Evolutionary conservation across 2,888 invertebrate genomes (phyloP).

Genomic region (Macropis europaea): DNA sequence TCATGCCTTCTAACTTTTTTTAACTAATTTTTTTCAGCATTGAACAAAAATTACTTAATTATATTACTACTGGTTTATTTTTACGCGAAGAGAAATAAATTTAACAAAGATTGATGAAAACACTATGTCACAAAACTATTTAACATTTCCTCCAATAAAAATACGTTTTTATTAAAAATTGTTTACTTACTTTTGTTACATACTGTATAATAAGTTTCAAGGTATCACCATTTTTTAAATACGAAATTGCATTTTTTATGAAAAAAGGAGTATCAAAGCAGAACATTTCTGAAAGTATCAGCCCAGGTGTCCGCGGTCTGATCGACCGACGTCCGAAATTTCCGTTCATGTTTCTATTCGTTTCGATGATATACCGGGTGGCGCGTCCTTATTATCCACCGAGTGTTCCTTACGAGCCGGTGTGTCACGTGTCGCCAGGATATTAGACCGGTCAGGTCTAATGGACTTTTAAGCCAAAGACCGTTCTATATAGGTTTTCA

Average conservation of each 20-base stretch:
- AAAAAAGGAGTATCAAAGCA: background rate
- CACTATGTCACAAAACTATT: no score
- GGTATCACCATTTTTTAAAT: background rate
- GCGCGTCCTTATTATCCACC: conserved; percentile 69
- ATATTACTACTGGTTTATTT: no score
- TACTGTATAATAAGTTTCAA: no score
- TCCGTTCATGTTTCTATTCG: conserved; percentile 44
- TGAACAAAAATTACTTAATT: no score
- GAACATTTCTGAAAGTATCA: background rate
- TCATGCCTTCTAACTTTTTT: no score
- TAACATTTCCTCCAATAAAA: no score
- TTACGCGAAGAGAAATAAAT: no score
- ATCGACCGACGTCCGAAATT: conserved; percentile 51
- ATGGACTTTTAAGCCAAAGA: conserved; percentile 69
- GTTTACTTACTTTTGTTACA: no score
- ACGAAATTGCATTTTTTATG: no score
- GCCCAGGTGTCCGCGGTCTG: conserved; percentile 34
- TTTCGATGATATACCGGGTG: conserved; percentile 50
- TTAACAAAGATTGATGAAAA: no score
- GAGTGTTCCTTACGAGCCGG: conserved; percentile 70
- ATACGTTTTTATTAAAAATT: no score
- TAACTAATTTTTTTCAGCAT: no score
- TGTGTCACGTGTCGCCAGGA: conserved; percentile 67
- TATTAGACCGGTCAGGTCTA: conserved; percentile 67
- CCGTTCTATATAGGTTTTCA: conserved; percentile 53